Base-by-base conservation (phyloP, 2,113 vertebrate species). In the Scopus umbretta region DNA sequence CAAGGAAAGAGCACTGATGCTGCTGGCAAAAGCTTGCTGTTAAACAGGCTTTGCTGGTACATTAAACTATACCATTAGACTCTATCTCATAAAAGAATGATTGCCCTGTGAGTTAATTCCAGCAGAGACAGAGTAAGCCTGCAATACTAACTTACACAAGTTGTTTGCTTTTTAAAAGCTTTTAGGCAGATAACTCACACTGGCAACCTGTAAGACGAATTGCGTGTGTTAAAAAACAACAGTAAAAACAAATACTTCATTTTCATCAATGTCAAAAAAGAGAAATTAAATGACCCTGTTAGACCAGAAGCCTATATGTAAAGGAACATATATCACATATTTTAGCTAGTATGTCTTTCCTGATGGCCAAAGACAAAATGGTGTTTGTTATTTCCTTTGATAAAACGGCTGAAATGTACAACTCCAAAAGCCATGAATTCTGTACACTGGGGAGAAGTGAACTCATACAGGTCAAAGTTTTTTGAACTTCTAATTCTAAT, bases 261-360 rank as follows among this genome's bases (percentile, higher is more conserved):
- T 74, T 52, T 79, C 1, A 0, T 32, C 30, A 14, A 15, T 30
- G 18, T 27, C 18, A 88, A 81, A 86, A 17, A 0, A 0, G 5
- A 6, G 47, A 76, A 70, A 43, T 30, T 52, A 75, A 58, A 83
- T 29, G 3, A 22, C 10, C 7, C 9, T 49, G 2, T 56, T 62
- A 59, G 29, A 78, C 22, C 11, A 56, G 34, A 74, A 67, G 5
- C 7, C 36, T 58, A 5, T 36, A 52, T 4, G 12, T 61, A 70
- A 84, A 53, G 3, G 27, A 79, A 49, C 3, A 45, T 16, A 13
- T 17, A 49, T 36, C 7, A 25, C 8, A 7, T 27, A 42, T 36
- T 68, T 88, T 53, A 79, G 12, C 25, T 49, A 30, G 6, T 36
- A 11, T n/a, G 12, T 45, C 12, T 55, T 72, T 59, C 21, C 16